Conservation (phyloP, 2,888 invertebrate species). For the Corbicula japonica region DNA sequence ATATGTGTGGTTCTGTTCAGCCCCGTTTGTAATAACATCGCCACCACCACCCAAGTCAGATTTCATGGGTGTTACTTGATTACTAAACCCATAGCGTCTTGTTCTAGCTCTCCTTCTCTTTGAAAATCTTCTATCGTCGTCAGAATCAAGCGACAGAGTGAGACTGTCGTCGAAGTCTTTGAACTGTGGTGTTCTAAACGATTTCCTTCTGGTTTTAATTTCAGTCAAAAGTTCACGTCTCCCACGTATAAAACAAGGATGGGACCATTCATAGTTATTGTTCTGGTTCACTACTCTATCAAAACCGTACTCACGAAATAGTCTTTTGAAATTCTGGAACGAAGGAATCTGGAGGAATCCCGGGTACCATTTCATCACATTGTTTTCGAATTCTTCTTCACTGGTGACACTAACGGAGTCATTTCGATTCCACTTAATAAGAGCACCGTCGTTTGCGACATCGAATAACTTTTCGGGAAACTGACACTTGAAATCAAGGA, state of each 20-base stretch:
- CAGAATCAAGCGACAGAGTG: too few species aligned
- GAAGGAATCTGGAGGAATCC: slow-evolving; percentile 83
- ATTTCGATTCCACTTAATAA: slow-evolving; percentile 78
- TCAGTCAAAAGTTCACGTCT: slow-evolving; percentile 68
- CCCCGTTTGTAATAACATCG: slow-evolving; percentile 4
- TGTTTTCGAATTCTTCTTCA: slow-evolving; percentile 77
- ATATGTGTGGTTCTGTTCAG: slow-evolving; percentile 9
- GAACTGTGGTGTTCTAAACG: slow-evolving; percentile 43
- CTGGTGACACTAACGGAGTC: slow-evolving; percentile 72
- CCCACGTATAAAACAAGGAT: slow-evolving; percentile 74
- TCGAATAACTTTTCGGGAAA: slow-evolving; percentile 81
- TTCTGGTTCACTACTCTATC: slow-evolving; percentile 73
- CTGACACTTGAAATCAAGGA: slow-evolving; percentile 74
- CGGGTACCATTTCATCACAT: slow-evolving; percentile 80
- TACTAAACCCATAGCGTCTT: slow-evolving; percentile 21
- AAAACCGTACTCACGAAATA: slow-evolving; percentile 84
- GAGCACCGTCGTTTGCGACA: slow-evolving; percentile 76
- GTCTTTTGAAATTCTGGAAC: slow-evolving; percentile 82
- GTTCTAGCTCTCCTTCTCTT: slow-evolving; percentile 55
- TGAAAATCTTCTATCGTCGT: slow-evolving; percentile 36
- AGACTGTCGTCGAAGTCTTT: too few species aligned
- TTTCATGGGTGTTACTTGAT: not conserved
- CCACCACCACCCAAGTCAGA: slow-evolving; percentile 37
- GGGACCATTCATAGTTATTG: slow-evolving; percentile 78
- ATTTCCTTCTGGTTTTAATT: slow-evolving; percentile 69